Evolutionary conservation across 2,888 invertebrate species (phyloP).

Genomic region (Cheilosia grossa): DNA sequence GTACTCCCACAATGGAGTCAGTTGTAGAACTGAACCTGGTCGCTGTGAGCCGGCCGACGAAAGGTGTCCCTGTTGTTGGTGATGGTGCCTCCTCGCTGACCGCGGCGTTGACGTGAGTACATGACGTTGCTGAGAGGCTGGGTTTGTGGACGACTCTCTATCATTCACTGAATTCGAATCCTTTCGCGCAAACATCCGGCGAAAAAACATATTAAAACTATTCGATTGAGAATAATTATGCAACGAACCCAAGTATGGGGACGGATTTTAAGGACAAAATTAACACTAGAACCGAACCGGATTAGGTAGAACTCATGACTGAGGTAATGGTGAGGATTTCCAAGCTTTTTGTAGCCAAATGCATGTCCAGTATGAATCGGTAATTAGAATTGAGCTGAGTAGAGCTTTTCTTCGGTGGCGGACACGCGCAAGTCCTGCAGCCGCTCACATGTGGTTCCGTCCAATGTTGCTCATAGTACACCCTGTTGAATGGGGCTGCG

Average conservation of each 20-base stretch:
- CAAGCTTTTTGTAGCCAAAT: conserved; percentile 74
- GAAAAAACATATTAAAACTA: conserved; percentile 79
- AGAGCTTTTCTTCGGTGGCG: conserved; percentile 54
- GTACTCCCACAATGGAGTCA: conserved; percentile 92
- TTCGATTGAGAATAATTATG: conserved; percentile 57
- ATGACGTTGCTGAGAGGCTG: conserved; percentile 37
- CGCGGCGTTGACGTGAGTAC: conserved; percentile 54
- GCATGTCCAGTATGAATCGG: conserved; percentile 62
- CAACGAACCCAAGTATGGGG: conserved; percentile 45
- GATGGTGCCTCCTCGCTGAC: conserved; percentile 39
- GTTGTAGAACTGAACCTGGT: conserved; percentile 81
- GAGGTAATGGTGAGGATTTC: conserved; percentile 46
- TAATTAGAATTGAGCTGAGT: conserved; percentile 21
- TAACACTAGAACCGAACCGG: conserved; percentile 57
- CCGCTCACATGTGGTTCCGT: conserved; percentile 42
- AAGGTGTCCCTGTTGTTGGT: conserved; percentile 52
- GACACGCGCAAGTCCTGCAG: conserved; percentile 63
- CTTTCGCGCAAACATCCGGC: conserved; percentile 80
- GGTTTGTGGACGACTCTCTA: conserved; percentile 14
- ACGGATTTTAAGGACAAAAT: conserved; percentile 25
- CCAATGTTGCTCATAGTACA: conserved; percentile 10
- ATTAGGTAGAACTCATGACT: conserved; percentile 74
- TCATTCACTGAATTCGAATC: conserved; percentile 70
- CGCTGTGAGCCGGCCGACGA: conserved; percentile 65
- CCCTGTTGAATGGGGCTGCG: conserved; percentile 66